A percentile compares a stretch with the other conserved stretches of the same genome.
Conservation (phyloP, 2,888 invertebrate species). For the Xestia sexstrigata region DNA sequence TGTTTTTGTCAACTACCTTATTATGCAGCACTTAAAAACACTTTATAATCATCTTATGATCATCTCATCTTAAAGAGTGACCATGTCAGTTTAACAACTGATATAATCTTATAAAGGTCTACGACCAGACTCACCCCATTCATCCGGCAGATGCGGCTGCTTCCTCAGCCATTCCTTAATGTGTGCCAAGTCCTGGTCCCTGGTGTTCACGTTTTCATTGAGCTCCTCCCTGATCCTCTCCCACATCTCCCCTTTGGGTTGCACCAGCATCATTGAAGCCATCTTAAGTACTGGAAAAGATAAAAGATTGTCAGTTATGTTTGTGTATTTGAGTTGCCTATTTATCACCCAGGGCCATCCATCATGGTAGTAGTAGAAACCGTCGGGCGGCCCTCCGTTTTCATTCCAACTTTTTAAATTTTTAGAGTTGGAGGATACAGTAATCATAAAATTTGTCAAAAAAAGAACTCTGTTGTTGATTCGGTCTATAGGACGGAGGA, state of each 20-base stretch:
- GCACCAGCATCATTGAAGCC: constrained; percentile 91
- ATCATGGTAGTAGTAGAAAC: neutral
- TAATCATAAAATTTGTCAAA: neutral
- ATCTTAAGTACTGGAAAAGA: constrained; percentile 67
- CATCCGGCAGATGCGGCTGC: constrained; percentile 92
- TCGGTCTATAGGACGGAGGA: neutral
- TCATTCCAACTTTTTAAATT: too few relatives aligned
- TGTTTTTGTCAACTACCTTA: too few relatives aligned
- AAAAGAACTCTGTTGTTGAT: neutral
- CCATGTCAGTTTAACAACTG: too few relatives aligned
- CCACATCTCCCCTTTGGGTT: constrained; percentile 93
- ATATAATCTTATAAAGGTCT: neutral
- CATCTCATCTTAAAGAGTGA: too few relatives aligned
- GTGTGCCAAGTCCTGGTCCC: constrained; percentile 89
- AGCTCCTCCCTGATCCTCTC: constrained; percentile 92
- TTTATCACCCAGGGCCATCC: accelerated
- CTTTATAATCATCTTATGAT: too few relatives aligned
- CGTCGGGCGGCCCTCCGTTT: neutral
- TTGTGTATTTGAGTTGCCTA: neutral
- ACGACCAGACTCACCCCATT: constrained; percentile 84
- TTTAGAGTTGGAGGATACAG: neutral
- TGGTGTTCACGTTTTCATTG: constrained; percentile 91
- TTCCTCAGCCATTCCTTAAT: constrained; percentile 92
- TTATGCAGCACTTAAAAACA: too few relatives aligned
- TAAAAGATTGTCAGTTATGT: neutral